Evolutionary conservation across 1,140 invertebrate genomes (phyloP).

Genomic region (Oreohelix idahoensis): DNA sequence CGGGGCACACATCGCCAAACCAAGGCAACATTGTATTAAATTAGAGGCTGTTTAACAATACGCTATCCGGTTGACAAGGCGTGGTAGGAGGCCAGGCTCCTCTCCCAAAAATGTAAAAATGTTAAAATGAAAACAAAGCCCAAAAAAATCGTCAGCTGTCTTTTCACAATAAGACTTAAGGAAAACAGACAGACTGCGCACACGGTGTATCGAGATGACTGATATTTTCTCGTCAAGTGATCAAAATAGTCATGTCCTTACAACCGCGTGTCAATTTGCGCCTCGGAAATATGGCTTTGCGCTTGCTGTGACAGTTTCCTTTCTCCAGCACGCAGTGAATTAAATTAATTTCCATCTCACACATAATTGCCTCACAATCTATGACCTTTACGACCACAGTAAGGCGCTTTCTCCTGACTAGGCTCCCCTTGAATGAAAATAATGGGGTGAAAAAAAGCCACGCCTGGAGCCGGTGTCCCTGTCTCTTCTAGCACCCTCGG

Average conservation of each 20-base stretch:
- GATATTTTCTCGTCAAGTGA: background rate
- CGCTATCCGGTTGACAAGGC: too few relatives aligned
- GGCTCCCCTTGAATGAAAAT: background rate
- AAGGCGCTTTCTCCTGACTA: background rate
- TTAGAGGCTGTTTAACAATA: too few relatives aligned
- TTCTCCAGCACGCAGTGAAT: background rate
- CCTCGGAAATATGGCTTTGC: background rate
- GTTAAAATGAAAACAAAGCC: too few relatives aligned
- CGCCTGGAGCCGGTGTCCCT: background rate
- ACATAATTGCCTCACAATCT: background rate
- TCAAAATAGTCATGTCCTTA: background rate
- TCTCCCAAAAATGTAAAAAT: too few relatives aligned
- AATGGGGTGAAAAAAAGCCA: background rate
- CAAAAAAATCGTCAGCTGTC: too few relatives aligned
- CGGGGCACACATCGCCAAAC: too few relatives aligned
- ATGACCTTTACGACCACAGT: background rate
- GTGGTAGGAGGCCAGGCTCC: too few relatives aligned
- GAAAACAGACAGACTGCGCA: background rate
- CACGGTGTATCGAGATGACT: background rate
- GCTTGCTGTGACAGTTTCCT: background rate
- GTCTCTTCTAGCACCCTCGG: background rate
- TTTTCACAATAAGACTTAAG: too few relatives aligned
- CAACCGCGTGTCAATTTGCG: background rate
- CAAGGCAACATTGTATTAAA: too few relatives aligned
- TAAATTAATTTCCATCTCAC: background rate